Conservation (phyloP, 1,140 invertebrate species). For the Drosophila sturtevanti region DNA sequence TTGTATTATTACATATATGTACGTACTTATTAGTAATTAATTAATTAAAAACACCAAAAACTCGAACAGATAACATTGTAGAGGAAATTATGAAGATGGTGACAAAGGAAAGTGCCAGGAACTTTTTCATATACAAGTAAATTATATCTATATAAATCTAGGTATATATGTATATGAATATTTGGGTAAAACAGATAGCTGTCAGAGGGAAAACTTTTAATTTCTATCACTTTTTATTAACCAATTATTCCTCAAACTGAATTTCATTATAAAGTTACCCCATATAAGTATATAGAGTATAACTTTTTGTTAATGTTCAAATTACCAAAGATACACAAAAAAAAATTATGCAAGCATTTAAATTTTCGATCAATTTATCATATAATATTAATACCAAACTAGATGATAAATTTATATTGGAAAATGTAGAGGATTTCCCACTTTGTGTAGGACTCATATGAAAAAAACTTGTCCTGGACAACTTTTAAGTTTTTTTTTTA, state of each 20-base stretch:
- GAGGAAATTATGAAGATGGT: neutral
- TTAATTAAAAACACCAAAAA: constrained; percentile 45
- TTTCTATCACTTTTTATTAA: too few relatives aligned
- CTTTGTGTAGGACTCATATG: neutral
- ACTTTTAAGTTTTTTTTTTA: constrained; percentile 52
- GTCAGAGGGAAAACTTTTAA: too few relatives aligned
- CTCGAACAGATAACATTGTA: constrained; percentile 37
- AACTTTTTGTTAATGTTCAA: too few relatives aligned
- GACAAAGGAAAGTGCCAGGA: constrained; percentile 20
- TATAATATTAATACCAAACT: neutral
- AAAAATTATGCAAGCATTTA: constrained; percentile 1
- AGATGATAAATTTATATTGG: neutral
- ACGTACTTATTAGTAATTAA: constrained; percentile 57
- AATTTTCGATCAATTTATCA: neutral
- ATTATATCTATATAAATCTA: too few relatives aligned
- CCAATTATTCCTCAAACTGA: too few relatives aligned
- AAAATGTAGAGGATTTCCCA: neutral
- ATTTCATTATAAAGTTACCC: too few relatives aligned
- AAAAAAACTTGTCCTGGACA: constrained; percentile 56
- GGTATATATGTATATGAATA: too few relatives aligned
- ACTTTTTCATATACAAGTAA: too few relatives aligned
- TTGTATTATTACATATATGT: constrained; percentile 31
- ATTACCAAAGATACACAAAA: neutral
- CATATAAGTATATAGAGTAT: too few relatives aligned
- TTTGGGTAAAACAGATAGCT: too few relatives aligned